Evolutionary conservation across 2,797 vertebrate genomes (phyloP), one percentile per base, ranked within the genome.

Genomic region (Thripadectes ignobilis): DNA sequence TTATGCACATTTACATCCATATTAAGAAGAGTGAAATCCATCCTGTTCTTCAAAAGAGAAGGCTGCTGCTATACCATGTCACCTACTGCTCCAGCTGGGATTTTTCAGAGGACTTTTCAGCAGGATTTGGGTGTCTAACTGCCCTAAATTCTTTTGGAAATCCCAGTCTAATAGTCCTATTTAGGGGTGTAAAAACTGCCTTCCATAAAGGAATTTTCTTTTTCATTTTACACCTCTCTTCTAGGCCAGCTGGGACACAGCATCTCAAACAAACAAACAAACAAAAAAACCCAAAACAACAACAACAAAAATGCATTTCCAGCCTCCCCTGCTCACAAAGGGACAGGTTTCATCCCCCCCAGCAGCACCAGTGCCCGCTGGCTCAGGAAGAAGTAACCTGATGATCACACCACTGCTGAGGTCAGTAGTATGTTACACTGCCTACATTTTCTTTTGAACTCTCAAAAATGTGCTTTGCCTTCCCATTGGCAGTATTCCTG

Each of bases 81-180:
- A 26, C 57, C 46, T 68, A 36, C 5, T 30, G 65, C 51, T 75
- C 72, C 49, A 65, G 68, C 54, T 93, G 89, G 92, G 81, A 69
- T 59, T 61, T 84, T 95, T 91, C 61, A 75, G 27, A 83, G 27
- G n/a, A 85, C 49, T 57, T 89, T 92, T 92, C 73, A 72, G 43
- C 63, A 73, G 80, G 76, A 95, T 93, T 89, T 91, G 61, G 71
- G 66, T 59, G 34, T 66, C 55, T 81, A 57, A 73, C 39, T 41
- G 36, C 32, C 65, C 36, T 45, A 49, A 83, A 84, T 81, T 73
- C 51, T 86, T 91, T 52, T 63, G 49, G 73, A 93, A 95, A 94
- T 80, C 36, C 55, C 61, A 86, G 49, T 63, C 72, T 69, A 67
- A 52, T 14, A 71, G 59, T 54, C 18, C 29, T 66, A 5, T 10